A percentile compares a stretch with the other conserved stretches of the same genome.
Conservation (phyloP, 2,113 vertebrate species). For the Dipodomys stephensi region DNA sequence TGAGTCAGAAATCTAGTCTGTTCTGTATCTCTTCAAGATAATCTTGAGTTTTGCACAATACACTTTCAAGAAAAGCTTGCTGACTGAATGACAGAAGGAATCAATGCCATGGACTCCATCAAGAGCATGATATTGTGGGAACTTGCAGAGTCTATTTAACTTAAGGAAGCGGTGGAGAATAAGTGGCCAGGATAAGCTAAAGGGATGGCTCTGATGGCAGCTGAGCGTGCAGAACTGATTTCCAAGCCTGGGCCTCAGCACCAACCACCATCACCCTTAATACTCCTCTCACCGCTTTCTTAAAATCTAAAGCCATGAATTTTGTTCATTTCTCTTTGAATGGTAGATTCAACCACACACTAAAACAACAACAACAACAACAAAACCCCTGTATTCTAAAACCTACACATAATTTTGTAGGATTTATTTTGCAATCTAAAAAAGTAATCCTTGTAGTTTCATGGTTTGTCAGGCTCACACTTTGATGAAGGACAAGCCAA, state of each 20-base stretch:
- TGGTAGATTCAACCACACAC: conserved; percentile 2
- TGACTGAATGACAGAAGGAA: neutral
- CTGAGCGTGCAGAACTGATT: neutral
- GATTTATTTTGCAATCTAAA: conserved; percentile 50
- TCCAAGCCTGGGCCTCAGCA: neutral
- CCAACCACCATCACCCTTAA: neutral
- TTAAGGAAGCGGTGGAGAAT: neutral
- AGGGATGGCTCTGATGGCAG: neutral
- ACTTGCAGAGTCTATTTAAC: neutral
- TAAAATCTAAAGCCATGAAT: conserved; percentile 35
- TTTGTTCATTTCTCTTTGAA: conserved; percentile 43
- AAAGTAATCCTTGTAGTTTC: neutral
- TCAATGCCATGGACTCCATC: neutral
- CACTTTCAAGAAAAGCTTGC: neutral
- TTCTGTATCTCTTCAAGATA: neutral
- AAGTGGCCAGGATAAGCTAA: conserved; percentile 5
- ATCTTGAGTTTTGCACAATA: neutral
- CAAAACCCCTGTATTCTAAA: neutral
- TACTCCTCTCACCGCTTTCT: neutral
- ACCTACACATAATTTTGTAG: neutral
- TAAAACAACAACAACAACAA: neutral
- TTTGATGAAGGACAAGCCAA: neutral
- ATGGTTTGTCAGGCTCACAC: conserved; percentile 7
- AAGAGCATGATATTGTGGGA: neutral
- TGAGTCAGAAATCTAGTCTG: neutral